A percentile compares a stretch with the other conserved stretches of the same genome.
Evolutionary conservation across 2,113 vertebrate genomes (phyloP).

Genomic region (Nerophis lumbriciformis): DNA sequence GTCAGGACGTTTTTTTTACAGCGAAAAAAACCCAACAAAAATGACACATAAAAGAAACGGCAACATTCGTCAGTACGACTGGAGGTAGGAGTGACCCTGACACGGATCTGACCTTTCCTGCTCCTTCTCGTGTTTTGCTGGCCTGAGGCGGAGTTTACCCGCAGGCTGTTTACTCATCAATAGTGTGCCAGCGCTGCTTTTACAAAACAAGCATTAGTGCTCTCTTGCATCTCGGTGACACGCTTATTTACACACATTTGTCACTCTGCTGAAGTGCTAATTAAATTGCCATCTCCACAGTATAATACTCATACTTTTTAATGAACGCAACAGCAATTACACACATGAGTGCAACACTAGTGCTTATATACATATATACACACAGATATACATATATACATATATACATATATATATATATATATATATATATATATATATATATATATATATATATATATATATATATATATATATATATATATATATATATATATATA

Average conservation of each 20-base stretch:
- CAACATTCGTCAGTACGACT: slow-evolving; percentile 29
- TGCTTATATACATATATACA: no score
- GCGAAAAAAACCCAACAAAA: not conserved
- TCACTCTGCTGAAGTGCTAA: not conserved
- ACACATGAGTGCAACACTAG: slow-evolving; percentile 16
- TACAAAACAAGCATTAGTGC: slow-evolving; percentile 19
- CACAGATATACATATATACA: no score
- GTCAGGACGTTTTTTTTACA: not conserved
- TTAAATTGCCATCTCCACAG: slow-evolving; percentile 14
- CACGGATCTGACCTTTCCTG: slow-evolving; percentile 22
- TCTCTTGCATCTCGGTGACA: not conserved
- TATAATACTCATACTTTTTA: slow-evolving; percentile 32
- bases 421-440: no score
- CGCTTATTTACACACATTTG: slow-evolving; percentile 1
- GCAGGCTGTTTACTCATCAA: slow-evolving; percentile 37
- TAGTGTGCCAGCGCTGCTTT: slow-evolving; percentile 21
- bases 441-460: no score
- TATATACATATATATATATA: no score
- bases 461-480: no score
- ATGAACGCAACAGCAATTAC: slow-evolving; percentile 16
- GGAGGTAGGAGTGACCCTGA: slow-evolving; percentile 38
- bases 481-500: no score
- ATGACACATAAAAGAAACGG: slow-evolving; percentile 9
- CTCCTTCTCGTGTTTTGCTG: slow-evolving; percentile 15
- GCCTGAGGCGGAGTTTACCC: slow-evolving; percentile 27